Evolutionary conservation across 2,888 invertebrate species (phyloP).

Genomic region (Agrilus cyanescens): DNA sequence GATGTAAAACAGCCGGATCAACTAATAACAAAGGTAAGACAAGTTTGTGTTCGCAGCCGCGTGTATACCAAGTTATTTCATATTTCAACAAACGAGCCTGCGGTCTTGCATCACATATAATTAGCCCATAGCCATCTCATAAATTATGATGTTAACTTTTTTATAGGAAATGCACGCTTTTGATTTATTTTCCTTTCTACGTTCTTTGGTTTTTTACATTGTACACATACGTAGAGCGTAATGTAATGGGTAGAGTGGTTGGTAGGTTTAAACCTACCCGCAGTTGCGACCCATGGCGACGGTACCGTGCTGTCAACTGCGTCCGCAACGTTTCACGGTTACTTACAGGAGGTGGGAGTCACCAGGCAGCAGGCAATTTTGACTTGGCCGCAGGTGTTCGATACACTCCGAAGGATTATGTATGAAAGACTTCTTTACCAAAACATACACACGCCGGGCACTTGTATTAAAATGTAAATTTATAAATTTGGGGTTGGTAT

Average conservation of each 20-base stretch:
- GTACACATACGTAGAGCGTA: too few species aligned
- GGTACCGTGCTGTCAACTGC: too few species aligned
- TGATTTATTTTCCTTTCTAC: constrained; percentile 25
- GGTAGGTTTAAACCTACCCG: too few species aligned
- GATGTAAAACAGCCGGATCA: constrained; percentile 14
- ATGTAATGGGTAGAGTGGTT: too few species aligned
- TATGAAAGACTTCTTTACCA: too few species aligned
- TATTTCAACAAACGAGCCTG: constrained; percentile 35
- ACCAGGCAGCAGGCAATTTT: neutral
- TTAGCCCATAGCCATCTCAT: constrained; percentile 34
- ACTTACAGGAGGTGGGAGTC: too few species aligned
- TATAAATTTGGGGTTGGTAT: too few species aligned
- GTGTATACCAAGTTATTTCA: constrained; percentile 33
- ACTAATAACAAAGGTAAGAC: constrained; percentile 28
- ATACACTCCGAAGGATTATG: too few species aligned
- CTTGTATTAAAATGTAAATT: too few species aligned
- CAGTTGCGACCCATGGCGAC: too few species aligned
- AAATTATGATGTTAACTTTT: constrained; percentile 36
- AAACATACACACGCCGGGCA: too few species aligned
- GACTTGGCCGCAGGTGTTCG: neutral
- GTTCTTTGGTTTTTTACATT: constrained; percentile 8
- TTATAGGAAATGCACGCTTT: constrained; percentile 32
- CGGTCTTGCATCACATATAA: constrained; percentile 32
- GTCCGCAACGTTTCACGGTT: too few species aligned
- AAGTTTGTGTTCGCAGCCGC: constrained; percentile 8